Conservation (phyloP, 2,888 invertebrate species). For the Cheilosia soror region DNA sequence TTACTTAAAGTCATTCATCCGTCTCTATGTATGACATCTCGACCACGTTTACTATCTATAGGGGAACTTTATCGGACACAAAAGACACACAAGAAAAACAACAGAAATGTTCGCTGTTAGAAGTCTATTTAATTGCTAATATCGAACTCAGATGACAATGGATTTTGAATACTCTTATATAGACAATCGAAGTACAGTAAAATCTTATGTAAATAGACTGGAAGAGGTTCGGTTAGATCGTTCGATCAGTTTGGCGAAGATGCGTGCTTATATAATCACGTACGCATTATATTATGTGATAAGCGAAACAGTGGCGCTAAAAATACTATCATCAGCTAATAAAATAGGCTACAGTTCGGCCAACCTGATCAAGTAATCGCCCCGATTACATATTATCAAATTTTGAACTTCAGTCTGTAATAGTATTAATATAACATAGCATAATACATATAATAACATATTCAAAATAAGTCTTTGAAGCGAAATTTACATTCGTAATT, state of each 20-base stretch:
- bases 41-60: conserved; percentile 31
- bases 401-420: not conserved
- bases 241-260: not conserved
- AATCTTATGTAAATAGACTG: not conserved
- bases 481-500: not conserved
- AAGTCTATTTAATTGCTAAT: too few relatives aligned
- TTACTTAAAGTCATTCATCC: conserved; percentile 32
- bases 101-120: too few relatives aligned
- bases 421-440: not conserved
- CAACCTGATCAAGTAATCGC: conserved; percentile 28
- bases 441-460: not conserved
- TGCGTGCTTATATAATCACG: too few relatives aligned
- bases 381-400: not conserved
- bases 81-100: too few relatives aligned
- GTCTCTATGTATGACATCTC: conserved; percentile 22
- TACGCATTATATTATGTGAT: not conserved
- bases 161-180: not conserved
- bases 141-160: too few relatives aligned
- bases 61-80: too few relatives aligned
- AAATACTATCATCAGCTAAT: not conserved
- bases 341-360: conserved; percentile 21
- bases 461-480: not conserved
- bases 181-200: not conserved
- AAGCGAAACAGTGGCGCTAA: not conserved
- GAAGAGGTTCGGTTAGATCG: not conserved